phyloP scores from a whole-genome alignment of 2,797 vertebrate species.

The Syngnathus rostellatus region DNA sequence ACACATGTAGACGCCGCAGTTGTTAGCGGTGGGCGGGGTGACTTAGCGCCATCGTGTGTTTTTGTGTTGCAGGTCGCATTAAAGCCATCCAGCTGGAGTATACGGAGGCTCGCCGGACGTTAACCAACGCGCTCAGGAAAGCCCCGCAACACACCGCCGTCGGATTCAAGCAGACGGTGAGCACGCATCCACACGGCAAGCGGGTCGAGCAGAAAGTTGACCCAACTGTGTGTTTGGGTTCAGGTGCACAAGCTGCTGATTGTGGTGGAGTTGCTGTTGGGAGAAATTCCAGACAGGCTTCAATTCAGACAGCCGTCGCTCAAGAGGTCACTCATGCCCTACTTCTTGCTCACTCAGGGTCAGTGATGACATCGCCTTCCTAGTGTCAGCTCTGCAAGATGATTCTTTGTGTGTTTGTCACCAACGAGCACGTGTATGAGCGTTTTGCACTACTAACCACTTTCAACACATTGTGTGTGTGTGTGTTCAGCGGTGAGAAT shows the following conservation, averaged over 20 bases:
- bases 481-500: slow-evolving; percentile 78
- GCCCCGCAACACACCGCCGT: slow-evolving; percentile 94
- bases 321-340: slow-evolving; percentile 95
- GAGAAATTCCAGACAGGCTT: slow-evolving; percentile 92
- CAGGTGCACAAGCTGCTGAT: slow-evolving; percentile 95
- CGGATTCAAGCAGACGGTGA: slow-evolving; percentile 93
- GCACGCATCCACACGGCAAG: slow-evolving; percentile 11
- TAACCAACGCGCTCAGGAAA: slow-evolving; percentile 92
- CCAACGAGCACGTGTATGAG: no score
- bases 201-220: background rate
- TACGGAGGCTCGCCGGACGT: slow-evolving; percentile 84
- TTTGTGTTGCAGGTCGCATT: slow-evolving; percentile 75
- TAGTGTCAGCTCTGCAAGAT: background rate
- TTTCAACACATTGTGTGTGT: background rate
- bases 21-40: no score
- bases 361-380: slow-evolving; percentile 3
- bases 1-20: no score
- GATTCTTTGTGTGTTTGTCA: no score
- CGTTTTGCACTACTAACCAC: no score
- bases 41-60: background rate
- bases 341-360: slow-evolving; percentile 97
- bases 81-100: slow-evolving; percentile 98
- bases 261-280: slow-evolving; percentile 88
- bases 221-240: background rate
- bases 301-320: slow-evolving; percentile 95